Percentiles rank a stretch among this genome's conserved stretches.
phyloP scores from a whole-genome alignment of 1,140 invertebrate species.

The Cyclina sinensis region DNA sequence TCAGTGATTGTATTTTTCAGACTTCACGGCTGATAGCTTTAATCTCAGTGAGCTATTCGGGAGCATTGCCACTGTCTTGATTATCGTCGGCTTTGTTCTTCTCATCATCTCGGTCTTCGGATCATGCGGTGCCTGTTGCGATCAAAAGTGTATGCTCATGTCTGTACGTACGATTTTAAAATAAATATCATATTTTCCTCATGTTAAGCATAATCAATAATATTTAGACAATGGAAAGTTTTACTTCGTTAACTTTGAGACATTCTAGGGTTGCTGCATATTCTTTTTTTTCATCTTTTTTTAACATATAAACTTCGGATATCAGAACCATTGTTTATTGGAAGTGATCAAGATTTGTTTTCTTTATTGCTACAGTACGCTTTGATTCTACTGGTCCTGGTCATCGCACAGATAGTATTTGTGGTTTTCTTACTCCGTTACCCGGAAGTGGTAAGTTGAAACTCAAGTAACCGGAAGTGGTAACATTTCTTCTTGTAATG shows the following conservation, averaged over 20 bases:
- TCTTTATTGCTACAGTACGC: constrained; percentile 31
- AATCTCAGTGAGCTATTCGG: neutral
- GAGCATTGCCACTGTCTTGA: neutral
- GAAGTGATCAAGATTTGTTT: too few species aligned
- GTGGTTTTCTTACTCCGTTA: neutral
- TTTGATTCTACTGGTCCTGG: neutral
- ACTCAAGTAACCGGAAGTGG: too few species aligned
- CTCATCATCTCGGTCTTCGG: constrained; percentile 2
- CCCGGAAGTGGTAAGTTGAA: constrained; percentile 18
- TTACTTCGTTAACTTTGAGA: too few species aligned
- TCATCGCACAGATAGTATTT: constrained; percentile 10
- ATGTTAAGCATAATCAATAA: too few species aligned
- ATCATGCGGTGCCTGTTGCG: constrained; percentile 29
- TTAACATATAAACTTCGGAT: too few species aligned
- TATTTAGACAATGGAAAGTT: too few species aligned
- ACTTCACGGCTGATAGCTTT: constrained; percentile 11
- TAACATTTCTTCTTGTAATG: too few species aligned
- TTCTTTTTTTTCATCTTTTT: neutral
- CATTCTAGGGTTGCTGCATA: neutral
- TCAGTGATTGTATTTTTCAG: neutral
- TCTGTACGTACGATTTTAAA: neutral
- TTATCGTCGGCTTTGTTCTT: constrained; percentile 7
- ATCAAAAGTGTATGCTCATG: neutral
- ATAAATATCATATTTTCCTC: too few species aligned
- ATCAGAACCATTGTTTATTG: too few species aligned